Percentiles rank a stretch among this genome's conserved stretches.
Conservation (phyloP, 2,888 invertebrate genomes). For the Polyommatus iphigenia region DNA sequence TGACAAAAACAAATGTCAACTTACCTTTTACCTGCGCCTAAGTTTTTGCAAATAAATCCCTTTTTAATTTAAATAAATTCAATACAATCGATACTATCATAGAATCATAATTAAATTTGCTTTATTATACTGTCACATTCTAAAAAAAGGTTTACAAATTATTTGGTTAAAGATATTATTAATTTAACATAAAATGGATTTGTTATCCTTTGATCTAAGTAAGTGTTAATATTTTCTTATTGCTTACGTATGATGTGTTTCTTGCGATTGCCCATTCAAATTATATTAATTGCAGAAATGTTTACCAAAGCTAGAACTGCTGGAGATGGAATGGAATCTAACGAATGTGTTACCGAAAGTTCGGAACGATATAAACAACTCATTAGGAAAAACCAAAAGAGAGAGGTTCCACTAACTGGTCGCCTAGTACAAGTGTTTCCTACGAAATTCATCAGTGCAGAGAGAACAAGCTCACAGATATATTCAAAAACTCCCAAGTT, state of each 20-base stretch:
- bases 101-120: no score
- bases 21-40: no score
- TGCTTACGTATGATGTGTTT: not conserved
- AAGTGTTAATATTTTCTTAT: not conserved
- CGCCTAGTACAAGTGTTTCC: slow-evolving; percentile 72
- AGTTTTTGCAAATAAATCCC: no score
- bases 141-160: not conserved
- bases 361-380: slow-evolving; percentile 42
- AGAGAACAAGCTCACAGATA: slow-evolving; percentile 76
- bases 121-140: not conserved
- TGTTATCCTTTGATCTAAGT: slow-evolving; percentile 18
- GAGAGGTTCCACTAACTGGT: slow-evolving; percentile 52
- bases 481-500: slow-evolving; percentile 88
- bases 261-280: slow-evolving; percentile 29
- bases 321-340: slow-evolving; percentile 89
- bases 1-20: no score
- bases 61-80: no score
- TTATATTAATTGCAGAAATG: slow-evolving; percentile 55
- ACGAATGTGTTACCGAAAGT: slow-evolving; percentile 57
- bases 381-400: slow-evolving; percentile 44
- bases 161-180: no score
- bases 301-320: slow-evolving; percentile 81
- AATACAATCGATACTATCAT: no score
- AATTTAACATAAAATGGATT: not conserved
- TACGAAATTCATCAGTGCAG: slow-evolving; percentile 81